phyloP scores from a whole-genome alignment of 2,113 vertebrate genomes.

The Meriones unguiculatus region DNA sequence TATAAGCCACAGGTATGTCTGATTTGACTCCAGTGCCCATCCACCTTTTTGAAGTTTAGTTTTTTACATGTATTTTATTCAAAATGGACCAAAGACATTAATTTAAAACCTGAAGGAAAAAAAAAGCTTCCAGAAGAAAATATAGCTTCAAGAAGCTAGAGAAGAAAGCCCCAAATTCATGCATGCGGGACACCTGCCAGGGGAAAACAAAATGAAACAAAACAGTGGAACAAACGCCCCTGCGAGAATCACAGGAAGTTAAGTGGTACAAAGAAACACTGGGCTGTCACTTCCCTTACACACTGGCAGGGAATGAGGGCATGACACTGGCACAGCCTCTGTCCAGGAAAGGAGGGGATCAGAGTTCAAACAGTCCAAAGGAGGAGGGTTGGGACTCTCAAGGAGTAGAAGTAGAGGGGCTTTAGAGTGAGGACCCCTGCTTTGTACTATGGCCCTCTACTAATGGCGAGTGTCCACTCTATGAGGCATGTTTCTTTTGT shows the following conservation, averaged over 20 bases:
- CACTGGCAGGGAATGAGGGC: background rate
- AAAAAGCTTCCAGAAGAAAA: background rate
- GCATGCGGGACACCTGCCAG: background rate
- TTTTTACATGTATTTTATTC: background rate
- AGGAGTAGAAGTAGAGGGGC: background rate
- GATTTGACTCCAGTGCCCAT: background rate
- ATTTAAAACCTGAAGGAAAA: background rate
- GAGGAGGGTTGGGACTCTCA: rapidly evolving
- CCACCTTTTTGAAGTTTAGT: background rate
- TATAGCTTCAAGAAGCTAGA: background rate
- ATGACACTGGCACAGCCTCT: background rate
- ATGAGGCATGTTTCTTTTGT: no score
- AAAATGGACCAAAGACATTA: background rate
- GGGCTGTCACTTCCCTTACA: background rate
- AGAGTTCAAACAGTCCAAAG: background rate
- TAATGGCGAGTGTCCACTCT: background rate
- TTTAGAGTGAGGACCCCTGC: rapidly evolving
- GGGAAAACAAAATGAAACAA: rapidly evolving
- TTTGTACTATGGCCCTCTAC: rapidly evolving
- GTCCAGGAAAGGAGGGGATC: background rate
- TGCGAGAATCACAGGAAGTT: background rate
- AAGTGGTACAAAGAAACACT: background rate
- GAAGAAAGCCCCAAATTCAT: background rate
- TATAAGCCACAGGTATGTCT: background rate
- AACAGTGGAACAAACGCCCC: background rate